These are phyloP conservation scores for Drosophila tanythrix DNA, from an alignment of 2,888 invertebrate genomes.

Conservation along the genomic window DNA sequence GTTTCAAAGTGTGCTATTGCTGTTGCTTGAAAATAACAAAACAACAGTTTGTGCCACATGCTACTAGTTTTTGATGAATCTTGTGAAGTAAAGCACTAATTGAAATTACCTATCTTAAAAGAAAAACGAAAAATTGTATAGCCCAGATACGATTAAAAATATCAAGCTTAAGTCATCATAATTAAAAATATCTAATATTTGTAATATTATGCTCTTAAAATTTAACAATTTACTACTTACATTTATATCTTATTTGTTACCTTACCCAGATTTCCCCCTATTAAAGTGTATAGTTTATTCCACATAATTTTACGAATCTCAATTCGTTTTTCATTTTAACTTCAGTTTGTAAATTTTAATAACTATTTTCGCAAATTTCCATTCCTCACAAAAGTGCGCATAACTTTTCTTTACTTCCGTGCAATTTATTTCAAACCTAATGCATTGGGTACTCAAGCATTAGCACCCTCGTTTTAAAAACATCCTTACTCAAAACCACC, in stretches of 20 bases:
- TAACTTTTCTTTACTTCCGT: slow-evolving; percentile 42
- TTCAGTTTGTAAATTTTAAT: slow-evolving; percentile 22
- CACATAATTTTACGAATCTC: not conserved
- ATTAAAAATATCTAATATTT: not conserved
- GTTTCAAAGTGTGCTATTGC: slow-evolving; percentile 15
- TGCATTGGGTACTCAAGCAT: slow-evolving; percentile 47
- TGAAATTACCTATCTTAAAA: not conserved
- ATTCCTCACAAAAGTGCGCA: slow-evolving; percentile 8
- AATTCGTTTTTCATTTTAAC: slow-evolving; percentile 10
- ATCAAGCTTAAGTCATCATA: not conserved
- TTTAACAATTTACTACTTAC: not conserved
- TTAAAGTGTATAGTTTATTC: slow-evolving; percentile 2
- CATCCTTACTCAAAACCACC: slow-evolving; percentile 28
- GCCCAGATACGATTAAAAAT: not conserved
- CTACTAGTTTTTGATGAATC: not conserved
- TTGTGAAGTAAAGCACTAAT: not conserved
- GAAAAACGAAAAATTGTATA: not conserved
- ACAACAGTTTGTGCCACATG: slow-evolving; percentile 3
- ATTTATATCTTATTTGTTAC: not conserved
- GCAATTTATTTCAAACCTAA: slow-evolving; percentile 65
- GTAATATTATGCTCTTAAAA: not conserved
- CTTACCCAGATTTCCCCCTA: not conserved
- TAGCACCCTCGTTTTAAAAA: slow-evolving; percentile 53
- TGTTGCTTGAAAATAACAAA: slow-evolving; percentile 2
- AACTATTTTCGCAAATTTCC: slow-evolving; percentile 15